phyloP scores from a whole-genome alignment of 2,888 invertebrate species.

The Lasioglossum pauxillum region DNA sequence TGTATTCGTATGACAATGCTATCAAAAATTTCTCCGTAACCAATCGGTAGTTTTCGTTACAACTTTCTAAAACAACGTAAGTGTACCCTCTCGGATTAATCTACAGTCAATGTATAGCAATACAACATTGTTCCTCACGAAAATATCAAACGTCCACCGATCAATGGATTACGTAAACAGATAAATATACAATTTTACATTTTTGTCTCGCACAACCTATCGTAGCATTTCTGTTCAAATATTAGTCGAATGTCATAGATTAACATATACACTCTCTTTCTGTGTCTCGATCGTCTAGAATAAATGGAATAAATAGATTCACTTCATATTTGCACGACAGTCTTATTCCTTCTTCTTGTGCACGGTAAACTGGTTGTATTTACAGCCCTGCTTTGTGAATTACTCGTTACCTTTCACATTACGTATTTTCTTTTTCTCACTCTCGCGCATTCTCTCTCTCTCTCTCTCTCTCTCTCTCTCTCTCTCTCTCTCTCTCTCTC shows the following conservation, averaged over 20 bases:
- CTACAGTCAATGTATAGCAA: constrained; percentile 13
- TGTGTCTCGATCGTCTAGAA: constrained; percentile 61
- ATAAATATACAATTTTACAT: constrained; percentile 48
- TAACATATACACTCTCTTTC: constrained; percentile 47
- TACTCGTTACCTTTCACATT: constrained; percentile 60
- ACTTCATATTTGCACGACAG: constrained; percentile 72
- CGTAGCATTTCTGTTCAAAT: constrained; percentile 35
- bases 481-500: neutral
- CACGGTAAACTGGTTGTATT: constrained; percentile 73
- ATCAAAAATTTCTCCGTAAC: constrained; percentile 35
- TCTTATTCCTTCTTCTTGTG: constrained; percentile 62
- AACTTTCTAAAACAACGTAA: constrained; percentile 33
- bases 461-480: neutral
- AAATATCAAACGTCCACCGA: constrained; percentile 56
- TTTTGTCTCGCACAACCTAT: constrained; percentile 28
- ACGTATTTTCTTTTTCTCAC: constrained; percentile 61
- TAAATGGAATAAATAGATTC: constrained; percentile 72
- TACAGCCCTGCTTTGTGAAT: constrained; percentile 70
- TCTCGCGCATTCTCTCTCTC: constrained; percentile 24
- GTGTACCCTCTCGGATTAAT: neutral
- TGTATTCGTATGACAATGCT: constrained; percentile 1
- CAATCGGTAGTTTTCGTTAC: constrained; percentile 24
- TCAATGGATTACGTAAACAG: constrained; percentile 8
- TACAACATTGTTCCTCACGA: constrained; percentile 29
- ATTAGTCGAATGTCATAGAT: constrained; percentile 43